Evolutionary conservation across 2,113 vertebrate species (phyloP).

Genomic region (Azemiops feae): DNA sequence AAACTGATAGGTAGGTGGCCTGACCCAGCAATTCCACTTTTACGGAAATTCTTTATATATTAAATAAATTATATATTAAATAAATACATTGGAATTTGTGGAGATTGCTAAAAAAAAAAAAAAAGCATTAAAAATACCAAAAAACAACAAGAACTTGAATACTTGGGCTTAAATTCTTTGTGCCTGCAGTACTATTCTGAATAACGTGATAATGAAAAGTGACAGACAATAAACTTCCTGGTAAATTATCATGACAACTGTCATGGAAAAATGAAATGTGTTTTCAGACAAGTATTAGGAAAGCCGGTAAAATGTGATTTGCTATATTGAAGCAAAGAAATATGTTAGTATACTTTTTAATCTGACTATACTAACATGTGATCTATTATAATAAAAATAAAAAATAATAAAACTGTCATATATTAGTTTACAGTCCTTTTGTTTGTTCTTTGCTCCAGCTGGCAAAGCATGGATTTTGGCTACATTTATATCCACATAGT

Average conservation of each 20-base stretch:
- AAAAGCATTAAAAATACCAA: slow-evolving; percentile 3
- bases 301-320: slow-evolving; percentile 40
- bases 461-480: not conserved
- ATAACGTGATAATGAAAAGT: slow-evolving; percentile 43
- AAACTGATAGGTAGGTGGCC: slow-evolving; percentile 60
- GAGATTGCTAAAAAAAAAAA: slow-evolving; percentile 23
- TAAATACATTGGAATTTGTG: slow-evolving; percentile 32
- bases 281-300: slow-evolving; percentile 40
- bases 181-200: not conserved
- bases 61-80: not conserved
- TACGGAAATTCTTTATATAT: not conserved
- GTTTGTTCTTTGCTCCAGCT: not conserved
- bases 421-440: slow-evolving; percentile 17
- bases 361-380: slow-evolving; percentile 33
- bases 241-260: slow-evolving; percentile 38
- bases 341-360: slow-evolving; percentile 38
- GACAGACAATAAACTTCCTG: slow-evolving; percentile 49
- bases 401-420: slow-evolving; percentile 5
- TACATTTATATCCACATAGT: not conserved
- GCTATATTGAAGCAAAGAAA: slow-evolving; percentile 39
- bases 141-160: not conserved
- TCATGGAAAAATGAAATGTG: not conserved
- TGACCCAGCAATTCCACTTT: slow-evolving; percentile 59
- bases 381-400: not conserved
- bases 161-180: slow-evolving; percentile 9